These are phyloP conservation scores for Numida meleagris DNA, from an alignment of 2,113 vertebrate genomes.

Conservation along the genomic window DNA sequence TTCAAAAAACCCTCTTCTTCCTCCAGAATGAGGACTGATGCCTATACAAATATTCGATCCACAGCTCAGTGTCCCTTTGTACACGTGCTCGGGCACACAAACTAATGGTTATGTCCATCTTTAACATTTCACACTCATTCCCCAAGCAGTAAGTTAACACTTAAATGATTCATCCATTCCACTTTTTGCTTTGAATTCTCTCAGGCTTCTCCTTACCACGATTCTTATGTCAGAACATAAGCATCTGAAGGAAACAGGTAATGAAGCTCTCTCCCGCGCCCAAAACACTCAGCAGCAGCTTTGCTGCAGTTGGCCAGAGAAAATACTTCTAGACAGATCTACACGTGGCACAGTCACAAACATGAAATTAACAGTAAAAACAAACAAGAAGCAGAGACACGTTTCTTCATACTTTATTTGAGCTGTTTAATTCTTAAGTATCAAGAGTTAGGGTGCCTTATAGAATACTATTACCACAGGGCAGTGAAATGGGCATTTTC, in stretches of 20 bases:
- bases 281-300: rapidly evolving
- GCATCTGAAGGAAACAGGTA: background rate
- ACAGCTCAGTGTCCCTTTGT: background rate
- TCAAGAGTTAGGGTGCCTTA: constrained; percentile 44
- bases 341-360: rapidly evolving
- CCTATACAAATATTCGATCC: background rate
- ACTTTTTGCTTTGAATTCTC: rapidly evolving
- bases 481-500: constrained; percentile 53
- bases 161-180: background rate
- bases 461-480: constrained; percentile 51
- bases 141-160: background rate
- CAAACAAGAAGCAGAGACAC: background rate
- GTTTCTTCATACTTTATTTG: constrained; percentile 57
- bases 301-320: background rate
- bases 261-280: rapidly evolving
- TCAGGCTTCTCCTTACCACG: background rate
- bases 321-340: background rate
- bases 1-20: background rate
- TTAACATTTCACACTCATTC: rapidly evolving
- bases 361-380: background rate
- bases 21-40: rapidly evolving
- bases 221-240: background rate
- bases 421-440: constrained; percentile 4
- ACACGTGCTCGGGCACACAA: rapidly evolving
- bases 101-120: background rate